Evolutionary conservation across 1,140 invertebrate genomes (phyloP).

Genomic region (Brachionus koreanus): DNA sequence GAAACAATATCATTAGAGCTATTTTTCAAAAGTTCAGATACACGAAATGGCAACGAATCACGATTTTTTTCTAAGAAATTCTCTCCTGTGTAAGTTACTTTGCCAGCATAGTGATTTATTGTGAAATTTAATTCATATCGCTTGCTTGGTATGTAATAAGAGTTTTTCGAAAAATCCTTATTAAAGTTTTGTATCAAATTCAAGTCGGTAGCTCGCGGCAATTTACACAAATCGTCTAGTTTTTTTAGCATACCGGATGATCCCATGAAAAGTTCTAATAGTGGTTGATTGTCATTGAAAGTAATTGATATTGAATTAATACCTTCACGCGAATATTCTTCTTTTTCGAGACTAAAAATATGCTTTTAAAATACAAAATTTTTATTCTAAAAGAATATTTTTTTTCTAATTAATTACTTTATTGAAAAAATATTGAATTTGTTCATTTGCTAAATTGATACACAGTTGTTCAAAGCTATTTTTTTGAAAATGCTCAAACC

Average conservation of each 20-base stretch:
- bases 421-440: constrained; percentile 78
- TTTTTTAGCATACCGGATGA: constrained; percentile 60
- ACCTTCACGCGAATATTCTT: constrained; percentile 70
- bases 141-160: constrained; percentile 46
- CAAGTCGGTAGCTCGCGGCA: constrained; percentile 68
- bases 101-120: constrained; percentile 72
- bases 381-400: not conserved
- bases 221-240: constrained; percentile 72
- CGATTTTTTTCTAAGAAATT: constrained; percentile 75
- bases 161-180: constrained; percentile 30
- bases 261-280: constrained; percentile 67
- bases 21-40: constrained; percentile 13
- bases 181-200: constrained; percentile 63
- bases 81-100: constrained; percentile 62
- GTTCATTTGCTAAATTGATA: constrained; percentile 88
- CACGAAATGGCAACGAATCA: constrained; percentile 65
- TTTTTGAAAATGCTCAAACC: constrained; percentile 67
- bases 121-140: constrained; percentile 65
- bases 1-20: constrained; percentile 20
- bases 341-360: constrained; percentile 71
- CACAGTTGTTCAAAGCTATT: constrained; percentile 80
- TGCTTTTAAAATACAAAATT: constrained; percentile 63
- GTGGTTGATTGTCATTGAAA: constrained; percentile 73
- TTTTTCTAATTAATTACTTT: constrained; percentile 67
- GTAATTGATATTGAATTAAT: constrained; percentile 71